Evolutionary conservation across 2,797 vertebrate genomes (phyloP), one percentile per base, ranked within the genome.

Genomic region (Cryptoblepharus egeriae): DNA sequence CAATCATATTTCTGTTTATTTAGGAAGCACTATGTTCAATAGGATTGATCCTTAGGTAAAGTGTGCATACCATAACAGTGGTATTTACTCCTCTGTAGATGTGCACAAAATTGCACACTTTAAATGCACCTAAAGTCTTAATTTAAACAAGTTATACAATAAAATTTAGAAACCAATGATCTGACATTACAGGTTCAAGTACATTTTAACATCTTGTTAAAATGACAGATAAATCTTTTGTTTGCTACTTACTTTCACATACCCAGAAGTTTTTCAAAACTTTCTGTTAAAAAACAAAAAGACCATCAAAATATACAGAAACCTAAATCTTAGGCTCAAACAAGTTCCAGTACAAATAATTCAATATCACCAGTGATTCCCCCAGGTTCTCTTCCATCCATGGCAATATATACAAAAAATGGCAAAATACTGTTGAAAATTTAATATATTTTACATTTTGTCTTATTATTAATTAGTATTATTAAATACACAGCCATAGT

Each of bases 281-380:
- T 68, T 2, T 68, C 32, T 81, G 52, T 60, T 28, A 78, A 83
- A 35, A 72, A 78, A 39, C 10, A 37, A 28, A 79, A 20, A 63
- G 37, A 76, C 18, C 32, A 52, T n/a, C 35, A 49, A 13, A 70
- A 77, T 87, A 58, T 55, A 73, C 71, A 61, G 84, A 87, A 89
- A 87, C 42, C 49, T n/a, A n/a, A 73, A 13, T 65, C 67, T 75
- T 81, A 89, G 79, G 63, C 77, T 71, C 84, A 7, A 86, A 71
- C 52, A 85, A 91, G 71, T 71, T 75, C 57, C 81, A 85, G 26
- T 79, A 18, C 42, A 88, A 60, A 26, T 78, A 88, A 87, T 82
- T 73, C 82, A 88, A 61, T 45, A 88, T 72, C 75, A 92, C 90
- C 90, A 92, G 90, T 93, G 91, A 90, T 58, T 78, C 83, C 69